Percentiles rank a stretch among this genome's conserved stretches.
Evolutionary conservation across 2,888 invertebrate genomes (phyloP).

Genomic region (Stictocephala bisonia): DNA sequence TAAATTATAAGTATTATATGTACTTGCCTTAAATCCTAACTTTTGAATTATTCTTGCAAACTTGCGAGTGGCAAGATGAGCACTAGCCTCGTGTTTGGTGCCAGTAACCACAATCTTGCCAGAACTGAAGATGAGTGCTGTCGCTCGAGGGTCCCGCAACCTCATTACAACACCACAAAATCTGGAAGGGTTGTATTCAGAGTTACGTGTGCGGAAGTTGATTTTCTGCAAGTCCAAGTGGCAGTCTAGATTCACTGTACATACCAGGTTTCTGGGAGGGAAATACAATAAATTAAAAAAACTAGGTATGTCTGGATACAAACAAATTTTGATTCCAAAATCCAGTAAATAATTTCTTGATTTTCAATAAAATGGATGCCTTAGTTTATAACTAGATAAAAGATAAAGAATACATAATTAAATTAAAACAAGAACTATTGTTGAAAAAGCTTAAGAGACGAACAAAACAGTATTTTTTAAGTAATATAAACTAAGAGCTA

Average conservation of each 20-base stretch:
- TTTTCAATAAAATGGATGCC: no score
- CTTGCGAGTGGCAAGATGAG: constrained; percentile 81
- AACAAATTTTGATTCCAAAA: no score
- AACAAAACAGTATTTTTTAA: no score
- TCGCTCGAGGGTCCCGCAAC: constrained; percentile 87
- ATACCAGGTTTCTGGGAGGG: constrained; percentile 90
- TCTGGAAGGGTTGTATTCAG: constrained; percentile 98
- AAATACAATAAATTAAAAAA: constrained; percentile 46
- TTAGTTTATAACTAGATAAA: no score
- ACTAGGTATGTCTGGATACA: no score
- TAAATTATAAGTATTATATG: background rate
- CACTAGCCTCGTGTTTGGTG: constrained; percentile 85
- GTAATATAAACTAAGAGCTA: no score
- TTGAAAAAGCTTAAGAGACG: no score
- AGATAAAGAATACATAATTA: no score
- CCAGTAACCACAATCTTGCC: constrained; percentile 92
- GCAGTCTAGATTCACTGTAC: constrained; percentile 96
- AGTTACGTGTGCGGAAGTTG: constrained; percentile 97
- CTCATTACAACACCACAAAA: constrained; percentile 99
- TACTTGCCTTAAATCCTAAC: constrained; percentile 68
- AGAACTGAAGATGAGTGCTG: constrained; percentile 85
- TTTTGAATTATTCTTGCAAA: constrained; percentile 87
- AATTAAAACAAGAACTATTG: no score
- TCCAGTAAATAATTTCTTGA: no score
- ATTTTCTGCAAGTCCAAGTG: constrained; percentile 97